phyloP scores from a whole-genome alignment of 2,113 vertebrate species.

The Lonchura striata region DNA sequence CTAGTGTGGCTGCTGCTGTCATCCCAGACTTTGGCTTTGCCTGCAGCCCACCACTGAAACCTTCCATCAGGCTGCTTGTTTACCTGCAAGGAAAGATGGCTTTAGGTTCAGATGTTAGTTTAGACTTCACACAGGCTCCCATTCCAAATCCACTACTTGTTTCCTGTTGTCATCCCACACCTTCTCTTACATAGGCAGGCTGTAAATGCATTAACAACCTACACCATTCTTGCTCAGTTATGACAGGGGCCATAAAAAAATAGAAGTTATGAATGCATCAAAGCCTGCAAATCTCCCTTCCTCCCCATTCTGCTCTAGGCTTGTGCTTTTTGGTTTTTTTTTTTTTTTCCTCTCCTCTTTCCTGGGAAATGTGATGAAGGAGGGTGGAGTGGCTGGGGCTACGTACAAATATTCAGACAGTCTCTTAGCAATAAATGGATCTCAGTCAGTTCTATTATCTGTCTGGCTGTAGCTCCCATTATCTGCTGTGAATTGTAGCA shows the following conservation, averaged over 20 bases:
- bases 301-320: slow-evolving; percentile 26
- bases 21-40: not conserved
- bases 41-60: not conserved
- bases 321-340: not conserved
- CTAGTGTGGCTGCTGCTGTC: not conserved
- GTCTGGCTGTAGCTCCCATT: slow-evolving; percentile 74
- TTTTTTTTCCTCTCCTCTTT: fast-evolving
- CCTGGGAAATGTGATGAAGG: slow-evolving; percentile 70
- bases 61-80: not conserved
- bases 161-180: not conserved
- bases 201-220: not conserved
- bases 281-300: slow-evolving; percentile 19
- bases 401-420: slow-evolving; percentile 77
- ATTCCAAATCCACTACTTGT: not conserved
- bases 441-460: slow-evolving; percentile 76
- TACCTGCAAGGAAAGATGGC: not conserved
- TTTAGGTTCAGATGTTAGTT: not conserved
- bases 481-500: slow-evolving; percentile 78
- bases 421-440: slow-evolving; percentile 82
- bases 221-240: not conserved
- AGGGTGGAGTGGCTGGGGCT: slow-evolving; percentile 66
- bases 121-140: not conserved
- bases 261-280: not conserved
- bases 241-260: not conserved
- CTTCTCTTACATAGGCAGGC: not conserved